phyloP scores from a whole-genome alignment of 2,113 vertebrate species.

The Poecilia latipinna region DNA sequence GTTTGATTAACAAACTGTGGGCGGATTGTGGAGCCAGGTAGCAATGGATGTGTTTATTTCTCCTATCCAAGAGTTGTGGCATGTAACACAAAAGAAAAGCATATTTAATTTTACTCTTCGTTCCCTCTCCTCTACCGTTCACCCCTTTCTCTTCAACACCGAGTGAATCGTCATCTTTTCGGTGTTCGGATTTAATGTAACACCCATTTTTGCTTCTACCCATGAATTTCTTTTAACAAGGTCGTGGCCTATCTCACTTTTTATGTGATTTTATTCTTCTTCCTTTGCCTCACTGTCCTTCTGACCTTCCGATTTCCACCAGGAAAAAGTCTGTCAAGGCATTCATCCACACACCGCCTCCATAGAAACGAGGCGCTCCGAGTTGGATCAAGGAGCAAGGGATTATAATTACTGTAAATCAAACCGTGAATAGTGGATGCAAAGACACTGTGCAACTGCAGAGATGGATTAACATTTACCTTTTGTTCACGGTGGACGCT shows the following conservation, averaged over 20 bases:
- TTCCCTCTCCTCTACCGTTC: not conserved
- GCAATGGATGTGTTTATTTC: not conserved
- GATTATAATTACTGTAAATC: conserved; percentile 26
- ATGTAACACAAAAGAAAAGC: not conserved
- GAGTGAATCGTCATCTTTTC: not conserved
- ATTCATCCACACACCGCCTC: conserved; percentile 38
- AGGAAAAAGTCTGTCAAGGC: conserved; percentile 27
- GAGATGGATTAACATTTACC: conserved; percentile 37
- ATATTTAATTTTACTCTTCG: not conserved
- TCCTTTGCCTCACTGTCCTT: not conserved
- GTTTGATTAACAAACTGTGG: conserved; percentile 10
- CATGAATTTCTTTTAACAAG: conserved; percentile 37
- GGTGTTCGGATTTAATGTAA: not conserved
- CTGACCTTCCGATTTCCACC: conserved; percentile 31
- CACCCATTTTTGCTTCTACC: conserved; percentile 13
- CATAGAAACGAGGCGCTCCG: conserved; percentile 9
- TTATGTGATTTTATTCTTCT: conserved; percentile 38
- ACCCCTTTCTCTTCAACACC: not conserved
- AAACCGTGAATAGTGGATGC: conserved; percentile 6
- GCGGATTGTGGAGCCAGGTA: not conserved
- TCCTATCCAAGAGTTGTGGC: not conserved
- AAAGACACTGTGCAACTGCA: conserved; percentile 19
- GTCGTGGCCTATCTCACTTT: conserved; percentile 53
- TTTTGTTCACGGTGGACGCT: conserved; percentile 42
- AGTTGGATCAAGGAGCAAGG: conserved; percentile 10